Evolutionary conservation across 2,797 vertebrate species (phyloP), one percentile per base, ranked within the genome.

Genomic region (Tarsius wallacei): DNA sequence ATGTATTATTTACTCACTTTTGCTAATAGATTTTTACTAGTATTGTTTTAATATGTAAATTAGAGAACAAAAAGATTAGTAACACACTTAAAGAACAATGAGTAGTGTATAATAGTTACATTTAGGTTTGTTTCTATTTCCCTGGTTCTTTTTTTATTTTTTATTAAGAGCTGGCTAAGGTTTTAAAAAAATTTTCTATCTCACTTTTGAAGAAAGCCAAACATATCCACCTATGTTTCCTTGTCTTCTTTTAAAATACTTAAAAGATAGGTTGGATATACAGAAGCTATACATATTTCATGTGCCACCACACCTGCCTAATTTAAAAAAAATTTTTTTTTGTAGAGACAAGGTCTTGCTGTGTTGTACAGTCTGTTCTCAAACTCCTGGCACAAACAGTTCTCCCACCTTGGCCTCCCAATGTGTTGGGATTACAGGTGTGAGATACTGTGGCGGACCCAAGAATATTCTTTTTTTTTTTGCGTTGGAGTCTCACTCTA

Each of bases 81-180:
- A 51, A 17, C 7, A 89, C 21, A 11, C 6, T 74, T 90, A 90
- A 83, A 74, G 83, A 64, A 53, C 12, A 82, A n/a, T 86, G n/a
- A 28, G 70, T 94, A 33, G 31, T 82, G 33, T 96, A 70, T 64
- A 73, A n/a, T 83, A 87, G 28, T 87, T 90, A 51, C 1, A 31
- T 90, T 91, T 91, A 76, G n/a, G 86, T 91, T 90, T 91, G 19
- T 36, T 42, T 93, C n/a, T 80, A 47, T 63, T 81, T 64, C 4
- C 33, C 36, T 90, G 8, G 59, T 36, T 42, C 9, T 24, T 42
- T 42, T 81, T 59, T 59, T 26, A 36, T 59, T 59, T 82, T 82
- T 63, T 61, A 63, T 61, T 63, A 61, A 86, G 55, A 73, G n/a
- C 73, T 89, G 31, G n/a, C 53, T 57, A 28, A 83, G 15, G 2